These are phyloP conservation scores for Podiceps cristatus DNA, from an alignment of 2,113 vertebrate species.

Conservation along the genomic window DNA sequence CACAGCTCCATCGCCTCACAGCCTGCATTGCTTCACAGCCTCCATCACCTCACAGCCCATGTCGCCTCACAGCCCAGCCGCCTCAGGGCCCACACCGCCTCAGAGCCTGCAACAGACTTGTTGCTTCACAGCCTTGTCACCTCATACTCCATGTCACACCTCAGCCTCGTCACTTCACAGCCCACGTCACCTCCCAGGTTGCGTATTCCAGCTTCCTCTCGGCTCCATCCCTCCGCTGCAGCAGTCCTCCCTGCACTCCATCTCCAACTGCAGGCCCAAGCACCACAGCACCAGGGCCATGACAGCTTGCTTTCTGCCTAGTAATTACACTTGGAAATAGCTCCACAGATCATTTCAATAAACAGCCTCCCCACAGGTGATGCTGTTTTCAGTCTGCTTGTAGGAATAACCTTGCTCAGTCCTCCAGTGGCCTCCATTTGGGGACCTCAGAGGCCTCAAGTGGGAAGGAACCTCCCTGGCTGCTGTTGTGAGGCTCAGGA, in stretches of 20 bases:
- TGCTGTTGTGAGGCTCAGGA: background rate
- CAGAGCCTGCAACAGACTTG: background rate
- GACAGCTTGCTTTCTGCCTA: background rate
- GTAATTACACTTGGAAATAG: background rate
- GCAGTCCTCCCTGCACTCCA: fast-evolving
- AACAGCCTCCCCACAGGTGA: background rate
- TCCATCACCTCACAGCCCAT: too few species aligned
- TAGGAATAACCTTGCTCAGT: background rate
- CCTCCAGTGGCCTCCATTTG: background rate
- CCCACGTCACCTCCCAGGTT: background rate
- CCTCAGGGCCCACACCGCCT: background rate
- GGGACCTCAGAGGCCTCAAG: background rate
- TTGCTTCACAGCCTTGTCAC: fast-evolving
- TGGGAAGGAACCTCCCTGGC: background rate
- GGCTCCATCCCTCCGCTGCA: background rate
- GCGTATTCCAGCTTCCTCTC: background rate
- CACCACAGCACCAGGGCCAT: background rate
- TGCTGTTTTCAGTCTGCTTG: background rate
- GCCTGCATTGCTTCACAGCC: background rate
- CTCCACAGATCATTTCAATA: background rate
- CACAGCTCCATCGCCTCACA: fast-evolving
- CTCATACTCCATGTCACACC: fast-evolving
- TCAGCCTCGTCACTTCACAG: background rate
- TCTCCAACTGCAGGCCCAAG: fast-evolving
- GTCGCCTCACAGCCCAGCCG: too few species aligned